Conservation (phyloP, 1,140 invertebrate genomes). For the Maniola jurtina region DNA sequence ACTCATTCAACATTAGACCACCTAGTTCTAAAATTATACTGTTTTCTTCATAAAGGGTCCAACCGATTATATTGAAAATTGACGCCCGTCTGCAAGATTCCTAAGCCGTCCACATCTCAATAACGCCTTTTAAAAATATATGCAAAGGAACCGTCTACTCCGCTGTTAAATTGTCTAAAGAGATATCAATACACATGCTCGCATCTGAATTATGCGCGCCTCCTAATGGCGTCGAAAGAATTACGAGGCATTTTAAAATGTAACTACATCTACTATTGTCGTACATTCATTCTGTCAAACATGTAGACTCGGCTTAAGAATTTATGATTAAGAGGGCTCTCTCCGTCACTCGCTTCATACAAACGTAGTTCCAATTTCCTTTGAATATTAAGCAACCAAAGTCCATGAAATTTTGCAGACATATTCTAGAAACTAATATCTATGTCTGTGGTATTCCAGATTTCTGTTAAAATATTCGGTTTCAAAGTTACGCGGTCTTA, state of each 20-base stretch:
- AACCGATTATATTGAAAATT: neutral
- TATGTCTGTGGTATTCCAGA: too few relatives aligned
- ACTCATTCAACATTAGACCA: too few relatives aligned
- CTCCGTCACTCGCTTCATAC: neutral
- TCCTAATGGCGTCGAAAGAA: constrained; percentile 60
- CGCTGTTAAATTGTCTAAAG: constrained; percentile 71
- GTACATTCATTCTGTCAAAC: constrained; percentile 15
- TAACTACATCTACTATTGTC: constrained; percentile 28
- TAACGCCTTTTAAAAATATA: constrained; percentile 66
- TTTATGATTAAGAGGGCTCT: constrained; percentile 3
- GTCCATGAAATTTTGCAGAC: too few relatives aligned
- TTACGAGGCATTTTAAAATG: constrained; percentile 61
- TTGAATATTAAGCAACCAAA: too few relatives aligned
- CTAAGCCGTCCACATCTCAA: constrained; percentile 43
- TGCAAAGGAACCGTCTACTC: constrained; percentile 53
- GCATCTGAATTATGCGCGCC: constrained; percentile 58
- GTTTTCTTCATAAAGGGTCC: too few relatives aligned
- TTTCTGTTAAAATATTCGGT: too few relatives aligned
- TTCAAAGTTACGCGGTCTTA: too few relatives aligned
- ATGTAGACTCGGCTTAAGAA: constrained; percentile 9
- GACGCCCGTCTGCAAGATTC: constrained; percentile 3
- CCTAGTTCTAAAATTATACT: too few relatives aligned
- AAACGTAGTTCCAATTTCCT: too few relatives aligned
- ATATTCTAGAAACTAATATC: too few relatives aligned
- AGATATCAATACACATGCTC: constrained; percentile 74